phyloP scores from a whole-genome alignment of 2,797 vertebrate species.

The Spinibarbus caldwelli region DNA sequence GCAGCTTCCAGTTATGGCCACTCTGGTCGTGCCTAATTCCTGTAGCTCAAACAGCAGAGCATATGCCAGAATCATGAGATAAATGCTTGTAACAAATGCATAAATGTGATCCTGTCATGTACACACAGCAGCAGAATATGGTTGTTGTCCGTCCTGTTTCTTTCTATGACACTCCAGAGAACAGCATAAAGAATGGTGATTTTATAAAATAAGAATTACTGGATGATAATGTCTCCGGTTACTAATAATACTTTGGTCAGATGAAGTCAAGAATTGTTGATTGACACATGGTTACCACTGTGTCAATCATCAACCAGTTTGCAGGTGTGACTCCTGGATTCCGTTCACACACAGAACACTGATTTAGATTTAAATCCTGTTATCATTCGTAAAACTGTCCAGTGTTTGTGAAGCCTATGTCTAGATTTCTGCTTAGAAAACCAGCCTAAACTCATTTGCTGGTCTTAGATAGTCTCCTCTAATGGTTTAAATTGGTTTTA shows the following conservation, averaged over 20 bases:
- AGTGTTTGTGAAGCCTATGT: not conserved
- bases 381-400: not conserved
- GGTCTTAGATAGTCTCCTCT: not conserved
- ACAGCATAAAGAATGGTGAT: not conserved
- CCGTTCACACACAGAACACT: not conserved
- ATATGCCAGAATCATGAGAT: not conserved
- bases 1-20: not conserved
- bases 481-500: not conserved
- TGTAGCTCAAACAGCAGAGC: not conserved
- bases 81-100: not conserved
- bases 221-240: not conserved
- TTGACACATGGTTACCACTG: not conserved
- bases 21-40: not conserved
- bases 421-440: not conserved
- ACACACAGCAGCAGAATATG: not conserved
- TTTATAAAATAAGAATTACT: not conserved
- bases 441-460: not conserved
- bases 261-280: not conserved
- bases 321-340: not conserved
- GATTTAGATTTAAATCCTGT: not conserved
- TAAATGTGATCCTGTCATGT: not conserved
- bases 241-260: not conserved
- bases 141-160: not conserved
- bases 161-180: not conserved
- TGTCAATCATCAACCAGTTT: not conserved